phyloP scores from a whole-genome alignment of 2,797 vertebrate species.

The Phataginus tetradactyla region DNA sequence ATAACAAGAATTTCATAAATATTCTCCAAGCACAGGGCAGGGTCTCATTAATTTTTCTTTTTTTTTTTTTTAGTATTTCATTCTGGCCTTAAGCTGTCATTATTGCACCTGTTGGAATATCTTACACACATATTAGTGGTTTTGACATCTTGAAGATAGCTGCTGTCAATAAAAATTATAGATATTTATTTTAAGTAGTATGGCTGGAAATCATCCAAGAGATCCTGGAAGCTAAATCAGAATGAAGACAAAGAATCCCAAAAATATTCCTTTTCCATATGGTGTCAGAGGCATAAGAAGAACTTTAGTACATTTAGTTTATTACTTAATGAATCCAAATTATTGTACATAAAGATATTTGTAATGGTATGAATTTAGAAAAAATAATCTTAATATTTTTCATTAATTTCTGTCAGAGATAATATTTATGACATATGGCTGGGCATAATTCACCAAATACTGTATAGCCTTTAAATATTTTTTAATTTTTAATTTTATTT shows the following conservation, averaged over 20 bases:
- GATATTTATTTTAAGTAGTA: constrained; percentile 46
- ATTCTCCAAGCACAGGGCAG: neutral
- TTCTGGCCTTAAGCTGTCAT: neutral
- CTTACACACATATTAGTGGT: constrained; percentile 40
- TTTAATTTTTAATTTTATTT: constrained; percentile 6
- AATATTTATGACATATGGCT: neutral
- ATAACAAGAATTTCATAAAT: constrained; percentile 48
- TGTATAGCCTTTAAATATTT: neutral
- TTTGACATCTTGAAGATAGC: constrained; percentile 65
- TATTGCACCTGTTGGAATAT: constrained; percentile 52
- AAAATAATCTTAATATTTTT: neutral
- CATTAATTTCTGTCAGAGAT: neutral
- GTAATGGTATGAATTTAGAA: neutral
- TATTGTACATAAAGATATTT: neutral
- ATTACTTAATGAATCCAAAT: constrained; percentile 9
- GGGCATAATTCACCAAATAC: neutral
- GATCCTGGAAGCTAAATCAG: neutral
- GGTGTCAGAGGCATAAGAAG: neutral
- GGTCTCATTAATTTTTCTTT: neutral
- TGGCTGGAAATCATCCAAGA: constrained; percentile 28
- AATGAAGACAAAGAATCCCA: neutral
- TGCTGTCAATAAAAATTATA: constrained; percentile 58
- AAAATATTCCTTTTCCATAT: neutral
- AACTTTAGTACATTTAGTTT: neutral
- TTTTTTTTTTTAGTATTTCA: neutral